Base-by-base conservation (phyloP, 2,797 vertebrate species). In the Ptychobarbus kaznakovi region DNA sequence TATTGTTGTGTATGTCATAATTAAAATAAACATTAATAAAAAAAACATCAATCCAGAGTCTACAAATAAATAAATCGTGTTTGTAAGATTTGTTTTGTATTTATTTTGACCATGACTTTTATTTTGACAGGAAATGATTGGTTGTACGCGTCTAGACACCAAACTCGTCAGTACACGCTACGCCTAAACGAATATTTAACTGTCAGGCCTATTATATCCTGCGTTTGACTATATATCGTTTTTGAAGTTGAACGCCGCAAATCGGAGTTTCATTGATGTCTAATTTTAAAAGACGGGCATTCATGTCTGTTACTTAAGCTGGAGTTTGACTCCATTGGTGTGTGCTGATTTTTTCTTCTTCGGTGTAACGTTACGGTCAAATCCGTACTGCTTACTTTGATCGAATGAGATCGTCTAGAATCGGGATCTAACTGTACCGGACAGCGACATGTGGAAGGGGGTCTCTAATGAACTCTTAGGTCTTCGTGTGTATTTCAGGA, bases 261-360 rank as follows among this genome's bases (percentile, higher is more conserved):
- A 25, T 46, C 5, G 35, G 38, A 61, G 53, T 78, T 18, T 78
- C 53, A 28, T 18, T 42, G 13, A 15, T 61, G 11, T 76, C 25
- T 56, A 18, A 13, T 76, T 76, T 42, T 61, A n/a, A 10, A 42
- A 42, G 38, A 42, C 75, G 22, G 13, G 9, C 7, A 61, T 56
- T 78, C 13, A 61, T 61, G 22, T 4, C 22, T 78, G 8, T 61
- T 42, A 78, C 53, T 78, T 13, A 42, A 78, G 53, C 61, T 78
- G 53, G 53, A 78, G 35, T 78, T 77, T 61, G 75, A 77, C 22
- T 58, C 51, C 22, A 58, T 40, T 77, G 22, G 53, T 42, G 49
- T 40, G 35, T 16, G 32, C 38, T 77, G 75, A 42, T 77, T 77
- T 61, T 0, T 58, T 12, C n/a, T 63, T 65, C 12, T 25, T 12